Percentiles rank a stretch among this genome's conserved stretches.
These are phyloP conservation scores for Ibidorhyncha struthersii DNA, from an alignment of 2,113 vertebrate genomes.

Conservation along the genomic window DNA sequence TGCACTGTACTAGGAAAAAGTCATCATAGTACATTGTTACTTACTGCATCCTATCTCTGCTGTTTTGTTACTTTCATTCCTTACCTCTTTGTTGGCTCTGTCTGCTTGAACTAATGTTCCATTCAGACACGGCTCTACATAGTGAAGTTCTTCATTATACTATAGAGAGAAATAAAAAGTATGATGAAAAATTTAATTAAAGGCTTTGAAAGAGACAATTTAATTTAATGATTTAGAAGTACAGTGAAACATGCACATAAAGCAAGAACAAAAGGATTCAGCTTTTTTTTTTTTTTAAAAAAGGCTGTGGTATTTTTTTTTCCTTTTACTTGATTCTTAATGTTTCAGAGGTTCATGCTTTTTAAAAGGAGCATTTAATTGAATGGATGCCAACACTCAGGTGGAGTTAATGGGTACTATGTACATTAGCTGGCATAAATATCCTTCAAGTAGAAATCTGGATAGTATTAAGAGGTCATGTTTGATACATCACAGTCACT, in stretches of 20 bases:
- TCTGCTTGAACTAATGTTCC: conserved; percentile 97
- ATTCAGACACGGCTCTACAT: conserved; percentile 95
- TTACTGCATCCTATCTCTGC: not conserved
- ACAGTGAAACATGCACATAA: not conserved
- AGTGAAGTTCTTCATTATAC: conserved; percentile 97
- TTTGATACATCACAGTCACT: not conserved
- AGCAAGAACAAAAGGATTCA: not conserved
- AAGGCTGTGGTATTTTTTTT: not conserved
- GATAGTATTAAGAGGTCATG: not conserved
- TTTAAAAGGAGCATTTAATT: not conserved
- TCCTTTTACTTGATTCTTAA: not conserved
- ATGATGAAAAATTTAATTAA: conserved; percentile 47
- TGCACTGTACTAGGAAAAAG: conserved; percentile 1
- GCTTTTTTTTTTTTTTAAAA: not conserved
- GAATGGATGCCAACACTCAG: not conserved
- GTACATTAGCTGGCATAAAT: not conserved
- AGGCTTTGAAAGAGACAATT: conserved; percentile 2
- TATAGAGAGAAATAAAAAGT: conserved; percentile 68
- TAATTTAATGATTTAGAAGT: conserved; percentile 39
- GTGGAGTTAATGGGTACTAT: not conserved
- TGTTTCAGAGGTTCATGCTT: not conserved
- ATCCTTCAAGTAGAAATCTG: not conserved
- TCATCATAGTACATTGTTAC: not conserved
- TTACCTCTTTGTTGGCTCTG: conserved; percentile 96
- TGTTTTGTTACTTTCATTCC: conserved; percentile 36